Evolutionary conservation across 2,888 invertebrate species (phyloP), one percentile per base, ranked within the genome.

Genomic region (Mythimna vitellina): DNA sequence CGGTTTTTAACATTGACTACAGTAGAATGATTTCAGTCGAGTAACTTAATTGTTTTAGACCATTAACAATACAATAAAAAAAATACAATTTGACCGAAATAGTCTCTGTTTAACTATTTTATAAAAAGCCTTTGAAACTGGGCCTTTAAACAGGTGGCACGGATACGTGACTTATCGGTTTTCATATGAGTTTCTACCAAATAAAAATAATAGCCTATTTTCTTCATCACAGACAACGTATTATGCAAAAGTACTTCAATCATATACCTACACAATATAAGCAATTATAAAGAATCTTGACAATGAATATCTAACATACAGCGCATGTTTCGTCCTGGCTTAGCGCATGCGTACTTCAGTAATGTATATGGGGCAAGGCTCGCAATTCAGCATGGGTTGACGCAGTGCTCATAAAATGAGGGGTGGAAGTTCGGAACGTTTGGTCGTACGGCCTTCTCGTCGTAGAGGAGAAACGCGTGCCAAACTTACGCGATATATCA

Each of bases 361-460:
- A 57, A 58, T 68, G 49, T 77, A 80, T 74, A 65, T 82, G 73
- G 90, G 88, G 86, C 89, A 91, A 89, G 89, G 89, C 86, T 87
- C 88, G 61, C 51, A 76, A 88, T 85, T 87, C 92, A 92, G 88
- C 90, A 95, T 95, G 95, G 95, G 94, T 93, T 95, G 95, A 95
- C 93, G 93, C 92, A 93, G 89, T 92, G 90, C 86, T 87, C 80
- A 83, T 82, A 93, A 92, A 89, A 96, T 96, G 96, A 91, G 95
- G 84, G 95, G 96, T 82, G 96, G 96, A 87, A 95, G 96, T 87
- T 95, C 95, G 58, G 95, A 96, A 87, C 92, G 96, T 61, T 88
- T 95, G 89, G 95, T 96, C 80, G 92, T 93, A 86, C 88, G 95
- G 65, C 90, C 95, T 42, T 89, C 94, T 65, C 91, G 93, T 38